Conservation (phyloP, 2,797 vertebrate genomes). For the Cirrhinus molitorella region DNA sequence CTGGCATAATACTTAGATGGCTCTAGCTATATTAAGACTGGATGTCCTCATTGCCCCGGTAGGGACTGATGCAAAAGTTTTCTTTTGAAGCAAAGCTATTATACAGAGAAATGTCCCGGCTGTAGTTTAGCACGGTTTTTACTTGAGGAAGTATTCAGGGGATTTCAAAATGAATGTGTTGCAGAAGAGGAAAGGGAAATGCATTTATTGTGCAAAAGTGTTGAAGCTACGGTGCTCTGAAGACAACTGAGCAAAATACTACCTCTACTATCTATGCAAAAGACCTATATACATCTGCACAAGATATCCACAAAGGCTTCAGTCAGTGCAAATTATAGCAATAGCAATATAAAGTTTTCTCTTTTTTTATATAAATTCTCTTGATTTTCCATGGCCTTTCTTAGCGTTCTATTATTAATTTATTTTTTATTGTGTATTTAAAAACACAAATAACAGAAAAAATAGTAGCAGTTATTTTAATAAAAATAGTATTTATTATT, state of each 20-base stretch:
- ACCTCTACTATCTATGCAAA: background rate
- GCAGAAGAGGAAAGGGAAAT: constrained; percentile 21
- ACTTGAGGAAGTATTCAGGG: background rate
- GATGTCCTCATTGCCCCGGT: constrained; percentile 10
- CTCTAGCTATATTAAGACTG: constrained; percentile 45
- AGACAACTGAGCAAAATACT: background rate
- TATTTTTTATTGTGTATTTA: no score
- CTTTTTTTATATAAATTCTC: background rate
- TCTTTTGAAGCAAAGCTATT: constrained; percentile 27
- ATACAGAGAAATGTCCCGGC: background rate
- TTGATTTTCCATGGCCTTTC: background rate
- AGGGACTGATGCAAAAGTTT: constrained; percentile 33
- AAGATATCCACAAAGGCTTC: background rate
- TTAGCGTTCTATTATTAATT: no score
- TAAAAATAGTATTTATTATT: no score
- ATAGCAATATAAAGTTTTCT: background rate
- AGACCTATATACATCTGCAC: background rate
- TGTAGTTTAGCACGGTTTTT: background rate
- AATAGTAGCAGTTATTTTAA: no score
- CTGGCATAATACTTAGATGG: constrained; percentile 43
- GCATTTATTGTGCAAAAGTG: constrained; percentile 4
- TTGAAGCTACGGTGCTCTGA: background rate
- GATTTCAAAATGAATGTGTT: background rate
- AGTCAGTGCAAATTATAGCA: background rate
- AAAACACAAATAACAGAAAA: no score